Percentiles rank a stretch among this genome's conserved stretches.
Conservation (phyloP, 2,797 vertebrate genomes). For the Cryptoblepharus egeriae region DNA sequence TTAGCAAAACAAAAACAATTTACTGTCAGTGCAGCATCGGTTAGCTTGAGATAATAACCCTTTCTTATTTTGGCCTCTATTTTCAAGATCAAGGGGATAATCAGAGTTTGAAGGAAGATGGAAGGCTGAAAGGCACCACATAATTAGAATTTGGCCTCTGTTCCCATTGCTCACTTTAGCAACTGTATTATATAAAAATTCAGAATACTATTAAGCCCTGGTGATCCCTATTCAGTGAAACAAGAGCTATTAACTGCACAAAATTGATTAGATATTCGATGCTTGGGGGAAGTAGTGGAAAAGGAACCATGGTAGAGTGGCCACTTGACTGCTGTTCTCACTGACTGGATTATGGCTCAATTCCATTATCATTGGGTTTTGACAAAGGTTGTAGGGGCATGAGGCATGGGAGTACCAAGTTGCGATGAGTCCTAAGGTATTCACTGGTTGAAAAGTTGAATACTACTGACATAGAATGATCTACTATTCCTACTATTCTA, state of each 20-base stretch:
- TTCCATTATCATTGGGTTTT: too few relatives aligned
- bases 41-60: background rate
- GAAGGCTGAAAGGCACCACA: background rate
- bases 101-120: background rate
- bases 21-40: background rate
- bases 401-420: too few relatives aligned
- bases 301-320: too few relatives aligned
- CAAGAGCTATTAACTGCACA: background rate
- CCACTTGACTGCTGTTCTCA: too few relatives aligned
- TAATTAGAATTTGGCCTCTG: background rate
- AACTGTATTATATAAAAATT: too few relatives aligned
- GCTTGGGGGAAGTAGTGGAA: too few relatives aligned
- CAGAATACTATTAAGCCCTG: background rate
- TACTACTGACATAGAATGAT: too few relatives aligned
- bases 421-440: too few relatives aligned
- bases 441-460: too few relatives aligned
- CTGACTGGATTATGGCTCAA: too few relatives aligned
- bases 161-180: background rate
- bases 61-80: background rate
- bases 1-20: background rate
- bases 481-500: too few relatives aligned
- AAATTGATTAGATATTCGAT: background rate
- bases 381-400: too few relatives aligned
- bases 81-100: background rate
- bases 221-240: background rate